Conservation (phyloP, 2,888 invertebrate genomes). For the Synergus umbraculus region DNA sequence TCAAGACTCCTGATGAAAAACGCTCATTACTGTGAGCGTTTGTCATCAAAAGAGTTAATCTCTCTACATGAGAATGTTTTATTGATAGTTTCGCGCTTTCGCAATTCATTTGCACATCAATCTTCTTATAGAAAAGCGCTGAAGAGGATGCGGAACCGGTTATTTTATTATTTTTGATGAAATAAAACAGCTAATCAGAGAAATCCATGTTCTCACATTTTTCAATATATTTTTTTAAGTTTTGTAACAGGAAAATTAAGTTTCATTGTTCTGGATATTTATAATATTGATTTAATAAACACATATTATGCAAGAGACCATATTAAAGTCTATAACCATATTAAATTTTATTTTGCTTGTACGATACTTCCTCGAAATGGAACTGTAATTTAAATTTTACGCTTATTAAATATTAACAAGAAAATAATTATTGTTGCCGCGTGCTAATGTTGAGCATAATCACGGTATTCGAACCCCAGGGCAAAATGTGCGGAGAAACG, state of each 20-base stretch:
- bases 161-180: neutral
- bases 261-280: no score
- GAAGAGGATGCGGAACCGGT: neutral
- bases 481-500: slow-evolving; percentile 44
- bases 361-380: neutral
- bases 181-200: neutral
- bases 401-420: neutral
- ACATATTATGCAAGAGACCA: no score
- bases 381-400: neutral
- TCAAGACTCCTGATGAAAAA: neutral
- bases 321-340: neutral
- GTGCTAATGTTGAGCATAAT: slow-evolving; percentile 41
- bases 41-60: neutral
- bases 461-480: slow-evolving; percentile 49
- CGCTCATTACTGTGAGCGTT: neutral
- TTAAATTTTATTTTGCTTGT: neutral
- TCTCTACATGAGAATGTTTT: neutral
- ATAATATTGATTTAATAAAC: no score
- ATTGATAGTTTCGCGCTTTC: neutral
- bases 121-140: neutral
- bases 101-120: neutral
- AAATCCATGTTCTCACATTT: neutral
- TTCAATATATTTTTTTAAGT: no score
- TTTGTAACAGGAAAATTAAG: no score
- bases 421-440: neutral